phyloP scores from a whole-genome alignment of 2,888 invertebrate species.

The Pachydiplax longipennis region DNA sequence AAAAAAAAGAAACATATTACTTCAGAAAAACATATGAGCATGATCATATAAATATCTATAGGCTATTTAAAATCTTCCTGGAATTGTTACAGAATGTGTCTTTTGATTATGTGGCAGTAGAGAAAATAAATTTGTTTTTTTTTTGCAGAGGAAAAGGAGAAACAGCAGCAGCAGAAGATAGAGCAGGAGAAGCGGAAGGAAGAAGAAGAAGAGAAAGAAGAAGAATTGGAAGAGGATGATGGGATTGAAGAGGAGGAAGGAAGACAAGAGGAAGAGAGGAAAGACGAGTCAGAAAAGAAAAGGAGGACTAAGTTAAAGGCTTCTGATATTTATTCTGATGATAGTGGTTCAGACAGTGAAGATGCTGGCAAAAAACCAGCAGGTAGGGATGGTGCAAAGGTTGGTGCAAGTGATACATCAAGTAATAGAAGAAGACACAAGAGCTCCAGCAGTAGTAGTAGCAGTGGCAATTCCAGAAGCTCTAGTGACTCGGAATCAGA shows the following conservation, averaged over 20 bases:
- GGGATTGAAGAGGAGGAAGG: constrained; percentile 66
- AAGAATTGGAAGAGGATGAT: constrained; percentile 61
- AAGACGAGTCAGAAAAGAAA: constrained; percentile 49
- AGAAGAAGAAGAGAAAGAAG: constrained; percentile 60
- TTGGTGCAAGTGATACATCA: constrained; percentile 21
- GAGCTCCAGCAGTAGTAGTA: constrained; percentile 59
- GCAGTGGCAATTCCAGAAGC: constrained; percentile 53
- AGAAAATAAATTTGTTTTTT: neutral
- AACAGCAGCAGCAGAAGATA: constrained; percentile 59
- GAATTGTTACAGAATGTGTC: no score
- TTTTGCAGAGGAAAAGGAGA: constrained; percentile 61
- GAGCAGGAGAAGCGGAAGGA: constrained; percentile 50
- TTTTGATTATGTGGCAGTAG: no score
- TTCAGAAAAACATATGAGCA: no score
- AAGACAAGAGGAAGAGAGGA: constrained; percentile 64
- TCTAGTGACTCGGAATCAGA: constrained; percentile 55
- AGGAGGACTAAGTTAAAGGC: constrained; percentile 83
- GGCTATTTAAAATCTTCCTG: no score
- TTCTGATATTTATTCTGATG: constrained; percentile 94
- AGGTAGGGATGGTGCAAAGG: constrained; percentile 11
- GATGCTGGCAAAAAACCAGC: constrained; percentile 60
- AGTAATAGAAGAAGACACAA: constrained; percentile 56
- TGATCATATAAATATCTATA: no score
- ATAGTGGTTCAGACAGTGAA: constrained; percentile 76
- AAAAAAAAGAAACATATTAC: no score